Percentiles rank a stretch among this genome's conserved stretches.
These are phyloP conservation scores for Drosophila atripex DNA, from an alignment of 2,888 invertebrate species.

Conservation along the genomic window DNA sequence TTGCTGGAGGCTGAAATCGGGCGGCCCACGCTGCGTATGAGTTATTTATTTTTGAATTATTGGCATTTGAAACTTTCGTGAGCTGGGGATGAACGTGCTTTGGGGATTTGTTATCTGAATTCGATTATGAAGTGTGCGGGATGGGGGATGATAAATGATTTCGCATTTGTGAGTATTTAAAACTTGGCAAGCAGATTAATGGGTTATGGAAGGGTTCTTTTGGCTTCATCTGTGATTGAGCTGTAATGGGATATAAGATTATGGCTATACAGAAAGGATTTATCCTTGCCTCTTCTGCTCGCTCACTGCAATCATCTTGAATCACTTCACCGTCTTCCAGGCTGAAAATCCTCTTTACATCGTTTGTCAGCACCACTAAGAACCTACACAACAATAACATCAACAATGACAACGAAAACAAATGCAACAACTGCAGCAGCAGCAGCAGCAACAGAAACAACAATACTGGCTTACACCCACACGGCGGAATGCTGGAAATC, in stretches of 20 bases:
- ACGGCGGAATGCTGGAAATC: slow-evolving; percentile 37
- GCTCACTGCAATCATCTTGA: slow-evolving; percentile 18
- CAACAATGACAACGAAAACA: slow-evolving; percentile 27
- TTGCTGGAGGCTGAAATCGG: background rate
- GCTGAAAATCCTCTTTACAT: slow-evolving; percentile 27
- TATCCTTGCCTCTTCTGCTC: background rate
- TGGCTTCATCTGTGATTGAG: background rate
- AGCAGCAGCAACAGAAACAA: slow-evolving; percentile 27
- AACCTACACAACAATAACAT: slow-evolving; percentile 20
- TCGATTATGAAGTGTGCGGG: slow-evolving; percentile 18
- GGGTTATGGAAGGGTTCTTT: background rate
- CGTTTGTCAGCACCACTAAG: slow-evolving; percentile 35
- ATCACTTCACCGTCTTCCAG: slow-evolving; percentile 14
- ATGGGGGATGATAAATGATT: slow-evolving; percentile 23
- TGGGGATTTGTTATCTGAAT: slow-evolving; percentile 25
- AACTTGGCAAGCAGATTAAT: slow-evolving; percentile 28
- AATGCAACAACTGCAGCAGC: slow-evolving; percentile 9
- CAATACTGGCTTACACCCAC: slow-evolving; percentile 25
- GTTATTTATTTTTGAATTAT: slow-evolving; percentile 77
- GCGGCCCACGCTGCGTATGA: slow-evolving; percentile 59
- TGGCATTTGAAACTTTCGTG: slow-evolving; percentile 58
- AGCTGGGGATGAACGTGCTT: slow-evolving; percentile 28
- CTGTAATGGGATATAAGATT: background rate
- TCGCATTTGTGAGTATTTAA: slow-evolving; percentile 29
- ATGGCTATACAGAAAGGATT: background rate